Evolutionary conservation across 2,888 invertebrate genomes (phyloP), one percentile per base, ranked within the genome.

Genomic region (Alcis repandata): DNA sequence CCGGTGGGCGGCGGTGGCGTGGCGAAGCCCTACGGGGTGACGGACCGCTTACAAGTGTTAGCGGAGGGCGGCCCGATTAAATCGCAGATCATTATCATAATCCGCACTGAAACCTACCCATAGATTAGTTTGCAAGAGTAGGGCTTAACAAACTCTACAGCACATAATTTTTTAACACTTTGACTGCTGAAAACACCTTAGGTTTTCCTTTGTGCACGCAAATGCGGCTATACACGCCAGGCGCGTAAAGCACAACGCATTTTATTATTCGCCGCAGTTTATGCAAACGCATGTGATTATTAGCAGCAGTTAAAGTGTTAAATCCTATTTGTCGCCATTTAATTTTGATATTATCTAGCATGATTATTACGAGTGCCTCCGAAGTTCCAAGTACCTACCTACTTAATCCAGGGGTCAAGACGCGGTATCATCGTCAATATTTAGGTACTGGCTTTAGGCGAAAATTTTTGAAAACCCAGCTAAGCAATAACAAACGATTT

Each of bases 41-140:
- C 70, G 69, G 84, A 84, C 85, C 72, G 80, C 88, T 84, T 87
- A 86, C 80, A 83, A 84, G 80, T 86, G 83, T 84, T 77, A 66
- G 76, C 69, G 70, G 70, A 27, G 51, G 68, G 67, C 49, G 60
- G 71, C 60, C 69, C 67, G 63, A 67, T 69, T 76, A 78, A 80
- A 79, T 77, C 78, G 73, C 61, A 62, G 62, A 63, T 76, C 60
- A 76, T 77, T 78, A 73, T 72, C 69, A 77, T 83, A 78, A 82
- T 81, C 76, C 63, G 19, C 36, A 15, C 22, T 72, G 76, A 79
- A 79, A 75, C 79, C 76, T 72, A 73, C 72, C 69, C 76, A 74
- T 68, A 73, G 69, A 65, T 65, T 62, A 70, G 48, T 48, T 52
- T 59, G 61, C 20, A 20, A 51, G 36, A 54, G 43, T 17, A 19